Conservation (phyloP, 2,113 vertebrate genomes). For the Danionella cerebrum region DNA sequence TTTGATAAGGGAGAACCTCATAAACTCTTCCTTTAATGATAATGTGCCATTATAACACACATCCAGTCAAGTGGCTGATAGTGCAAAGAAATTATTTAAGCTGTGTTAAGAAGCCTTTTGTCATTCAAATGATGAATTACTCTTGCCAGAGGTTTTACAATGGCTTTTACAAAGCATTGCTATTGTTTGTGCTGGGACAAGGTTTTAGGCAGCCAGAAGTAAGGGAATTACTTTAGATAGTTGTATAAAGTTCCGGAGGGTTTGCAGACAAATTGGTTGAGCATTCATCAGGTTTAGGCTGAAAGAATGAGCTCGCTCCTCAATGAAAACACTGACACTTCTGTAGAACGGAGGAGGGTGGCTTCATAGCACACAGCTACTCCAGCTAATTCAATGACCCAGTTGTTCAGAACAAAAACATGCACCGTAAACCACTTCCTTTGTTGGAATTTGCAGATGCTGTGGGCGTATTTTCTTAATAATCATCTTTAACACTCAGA, state of each 20-base stretch:
- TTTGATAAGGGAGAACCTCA: conserved; percentile 57
- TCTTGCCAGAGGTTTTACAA: conserved; percentile 68
- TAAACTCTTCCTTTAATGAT: conserved; percentile 60
- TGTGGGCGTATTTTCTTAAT: too few species aligned
- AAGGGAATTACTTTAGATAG: conserved; percentile 65
- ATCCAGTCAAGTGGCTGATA: conserved; percentile 60
- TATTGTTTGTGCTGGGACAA: conserved; percentile 67
- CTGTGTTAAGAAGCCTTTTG: conserved; percentile 67
- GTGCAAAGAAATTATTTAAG: conserved; percentile 63
- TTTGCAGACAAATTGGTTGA: conserved; percentile 65
- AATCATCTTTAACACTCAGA: too few species aligned
- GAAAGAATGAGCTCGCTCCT: conserved; percentile 40
- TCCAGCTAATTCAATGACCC: conserved; percentile 13
- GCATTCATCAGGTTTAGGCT: conserved; percentile 46
- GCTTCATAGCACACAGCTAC: conserved; percentile 2
- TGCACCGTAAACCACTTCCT: neutral
- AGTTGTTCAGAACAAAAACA: conserved; percentile 18
- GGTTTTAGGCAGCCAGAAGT: conserved; percentile 59
- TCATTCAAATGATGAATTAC: conserved; percentile 74
- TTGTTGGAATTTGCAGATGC: too few species aligned
- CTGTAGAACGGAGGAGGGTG: neutral
- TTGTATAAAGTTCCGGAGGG: conserved; percentile 60
- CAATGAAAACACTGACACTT: conserved; percentile 17
- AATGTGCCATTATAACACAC: conserved; percentile 57
- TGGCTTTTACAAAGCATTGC: conserved; percentile 65